Percentiles rank a stretch among this genome's conserved stretches.
phyloP scores from a whole-genome alignment of 2,113 vertebrate genomes.

The Ptilorrhoa leucosticta region DNA sequence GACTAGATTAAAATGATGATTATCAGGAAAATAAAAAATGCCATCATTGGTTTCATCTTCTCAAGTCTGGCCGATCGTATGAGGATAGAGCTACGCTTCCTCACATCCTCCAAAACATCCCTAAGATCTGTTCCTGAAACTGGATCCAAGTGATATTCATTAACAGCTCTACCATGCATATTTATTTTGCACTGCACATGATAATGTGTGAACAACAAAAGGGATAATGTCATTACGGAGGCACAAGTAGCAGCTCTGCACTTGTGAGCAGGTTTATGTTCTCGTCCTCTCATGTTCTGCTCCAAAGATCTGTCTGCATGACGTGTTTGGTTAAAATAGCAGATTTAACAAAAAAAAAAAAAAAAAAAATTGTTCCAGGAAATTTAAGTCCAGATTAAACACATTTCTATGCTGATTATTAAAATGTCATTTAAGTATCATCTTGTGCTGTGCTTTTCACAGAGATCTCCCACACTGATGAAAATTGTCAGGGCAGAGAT shows the following conservation, averaged over 20 bases:
- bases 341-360: neutral
- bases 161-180: neutral
- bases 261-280: neutral
- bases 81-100: neutral
- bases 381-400: neutral
- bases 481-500: neutral
- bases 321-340: neutral
- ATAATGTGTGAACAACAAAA: conserved; percentile 10
- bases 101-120: neutral
- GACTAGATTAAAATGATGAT: neutral
- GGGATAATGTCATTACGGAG: neutral
- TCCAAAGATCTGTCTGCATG: neutral
- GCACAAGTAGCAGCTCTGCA: neutral
- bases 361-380: neutral
- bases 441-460: neutral
- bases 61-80: neutral
- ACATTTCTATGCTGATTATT: neutral
- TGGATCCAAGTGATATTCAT: neutral
- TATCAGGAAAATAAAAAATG: neutral
- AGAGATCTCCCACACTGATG: neutral
- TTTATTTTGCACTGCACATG: neutral
- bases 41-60: neutral
- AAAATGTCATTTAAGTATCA: neutral
- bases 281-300: neutral
- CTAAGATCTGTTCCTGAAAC: neutral